Evolutionary conservation across 2,797 vertebrate species (phyloP), one percentile per base, ranked within the genome.

Genomic region (Takifugu ocellatus): DNA sequence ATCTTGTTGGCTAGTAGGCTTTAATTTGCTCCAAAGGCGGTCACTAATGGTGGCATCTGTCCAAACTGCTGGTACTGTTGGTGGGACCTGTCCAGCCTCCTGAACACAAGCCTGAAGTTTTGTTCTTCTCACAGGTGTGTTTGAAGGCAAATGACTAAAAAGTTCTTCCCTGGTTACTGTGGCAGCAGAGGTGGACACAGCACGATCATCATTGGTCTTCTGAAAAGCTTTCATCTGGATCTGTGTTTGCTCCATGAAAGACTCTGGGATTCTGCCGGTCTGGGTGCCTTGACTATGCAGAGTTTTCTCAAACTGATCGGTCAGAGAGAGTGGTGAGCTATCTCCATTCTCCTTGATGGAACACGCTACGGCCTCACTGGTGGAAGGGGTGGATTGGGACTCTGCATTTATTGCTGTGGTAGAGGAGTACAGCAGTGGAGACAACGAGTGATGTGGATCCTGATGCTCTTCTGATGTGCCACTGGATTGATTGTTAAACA

Each of bases 21-120:
- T 94, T 31, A 97, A 86, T 71, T 93, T 94, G 87, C 91, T 93
- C 96, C 96, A 98, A n/a, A 97, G 91, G 21, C 85, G 84, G 81
- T 98, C 95, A 0, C 93, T 90, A 25, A 92, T 51, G 0, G 95
- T 97, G 56, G 93, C 93, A 0, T 97, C 93, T 0, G 85, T 94
- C 70, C 88, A 91, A 2, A 95, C 82, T 29, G 93, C 86, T 0
- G 96, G 93, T 12, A 90, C 70, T 0, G 91, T 85, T 2, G 90
- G 93, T 59, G 85, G 81, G 45, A 63, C 54, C 52, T 78, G 73
- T 4, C 55, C 59, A 0, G 59, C 63, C 12, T 47, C 63, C 12
- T 49, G 73, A 39, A 90, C 92, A 48, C 88, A 89, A 26, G 90
- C 92, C 65, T 93, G 91, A 0, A 81, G 92, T 82, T 89, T 93